Evolutionary conservation across 35 echinoderm and acorn worm species (phyloP).

Genomic region (Stichopus chloronotus): DNA sequence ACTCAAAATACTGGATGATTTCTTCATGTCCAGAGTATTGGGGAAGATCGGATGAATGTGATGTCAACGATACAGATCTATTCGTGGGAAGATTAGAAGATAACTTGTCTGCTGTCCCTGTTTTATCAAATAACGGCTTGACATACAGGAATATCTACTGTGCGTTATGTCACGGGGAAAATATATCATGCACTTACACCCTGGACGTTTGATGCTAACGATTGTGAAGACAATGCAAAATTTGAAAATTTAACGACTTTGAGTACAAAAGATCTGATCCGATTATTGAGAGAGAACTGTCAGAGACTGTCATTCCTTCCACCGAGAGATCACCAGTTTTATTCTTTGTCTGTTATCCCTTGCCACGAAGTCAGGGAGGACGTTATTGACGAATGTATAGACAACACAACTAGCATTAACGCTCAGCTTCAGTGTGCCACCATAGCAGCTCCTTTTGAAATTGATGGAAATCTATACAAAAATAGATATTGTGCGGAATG

Average conservation of each 20-base stretch:
- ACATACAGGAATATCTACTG: slow-evolving; percentile 40
- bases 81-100: slow-evolving; percentile 11
- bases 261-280: not conserved
- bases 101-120: not conserved
- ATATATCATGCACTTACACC: not conserved
- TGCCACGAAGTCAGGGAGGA: not conserved
- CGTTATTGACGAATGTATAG: not conserved
- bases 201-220: slow-evolving; percentile 17
- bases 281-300: not conserved
- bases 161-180: slow-evolving; percentile 3
- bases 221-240: not conserved
- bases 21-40: slow-evolving; percentile 42
- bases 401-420: not conserved
- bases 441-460: too few species aligned
- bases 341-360: not conserved
- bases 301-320: not conserved
- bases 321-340: not conserved
- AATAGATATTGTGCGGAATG: too few species aligned
- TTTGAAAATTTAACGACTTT: not conserved
- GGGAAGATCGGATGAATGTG: slow-evolving; percentile 23
- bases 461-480: too few species aligned
- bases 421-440: not conserved
- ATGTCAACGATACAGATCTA: not conserved
- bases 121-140: not conserved
- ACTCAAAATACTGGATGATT: slow-evolving; percentile 33